Percentiles rank a stretch among this genome's conserved stretches.
These are phyloP conservation scores for Brevipalpus yothersi DNA, from an alignment of 1,140 invertebrate genomes.

Conservation along the genomic window DNA sequence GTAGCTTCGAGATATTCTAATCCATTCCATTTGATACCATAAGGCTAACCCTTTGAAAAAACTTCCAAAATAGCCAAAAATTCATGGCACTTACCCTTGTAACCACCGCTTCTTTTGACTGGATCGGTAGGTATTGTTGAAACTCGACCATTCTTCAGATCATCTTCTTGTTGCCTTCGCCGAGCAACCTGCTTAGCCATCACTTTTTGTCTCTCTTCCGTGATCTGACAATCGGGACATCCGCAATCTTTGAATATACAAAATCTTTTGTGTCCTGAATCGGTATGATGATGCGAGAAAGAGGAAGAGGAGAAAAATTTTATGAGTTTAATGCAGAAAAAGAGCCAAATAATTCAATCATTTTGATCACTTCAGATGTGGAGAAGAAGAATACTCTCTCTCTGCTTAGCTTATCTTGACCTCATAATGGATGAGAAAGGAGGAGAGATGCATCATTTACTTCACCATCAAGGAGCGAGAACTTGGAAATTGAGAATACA, in stretches of 20 bases:
- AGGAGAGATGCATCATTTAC: too few relatives aligned
- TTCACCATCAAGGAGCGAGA: too few relatives aligned
- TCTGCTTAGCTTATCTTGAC: background rate
- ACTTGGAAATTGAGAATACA: too few relatives aligned
- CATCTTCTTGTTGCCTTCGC: constrained; percentile 41
- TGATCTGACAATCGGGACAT: constrained; percentile 94
- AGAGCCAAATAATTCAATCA: background rate
- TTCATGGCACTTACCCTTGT: background rate
- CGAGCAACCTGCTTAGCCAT: constrained; percentile 90
- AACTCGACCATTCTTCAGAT: constrained; percentile 59
- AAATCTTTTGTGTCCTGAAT: constrained; percentile 86
- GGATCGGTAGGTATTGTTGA: background rate
- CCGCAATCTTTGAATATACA: constrained; percentile 86
- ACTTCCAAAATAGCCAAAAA: background rate
- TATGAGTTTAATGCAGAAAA: background rate
- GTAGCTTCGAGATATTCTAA: too few relatives aligned
- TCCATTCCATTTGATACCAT: background rate
- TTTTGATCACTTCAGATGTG: background rate
- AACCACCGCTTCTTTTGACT: background rate
- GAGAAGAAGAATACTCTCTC: background rate
- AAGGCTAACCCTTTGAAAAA: background rate
- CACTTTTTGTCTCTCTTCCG: constrained; percentile 88
- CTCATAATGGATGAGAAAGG: too few relatives aligned
- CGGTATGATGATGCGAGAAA: too few relatives aligned
- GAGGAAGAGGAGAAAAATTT: constrained; percentile 3